phyloP scores from a whole-genome alignment of 2,113 vertebrate species.

The Calonectris borealis region DNA sequence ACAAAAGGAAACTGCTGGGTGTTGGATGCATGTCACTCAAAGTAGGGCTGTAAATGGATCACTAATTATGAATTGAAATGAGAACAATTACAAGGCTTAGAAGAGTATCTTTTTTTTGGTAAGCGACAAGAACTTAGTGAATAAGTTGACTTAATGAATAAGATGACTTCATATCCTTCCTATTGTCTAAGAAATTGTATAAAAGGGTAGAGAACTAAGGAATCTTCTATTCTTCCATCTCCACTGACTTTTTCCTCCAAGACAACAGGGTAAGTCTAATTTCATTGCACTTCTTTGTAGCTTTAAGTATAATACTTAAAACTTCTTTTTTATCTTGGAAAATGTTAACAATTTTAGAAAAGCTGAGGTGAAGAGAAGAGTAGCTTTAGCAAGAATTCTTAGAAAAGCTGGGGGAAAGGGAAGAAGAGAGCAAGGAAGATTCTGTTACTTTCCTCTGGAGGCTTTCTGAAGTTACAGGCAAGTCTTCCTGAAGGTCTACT shows the following conservation, averaged over 20 bases:
- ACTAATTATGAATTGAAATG: not conserved
- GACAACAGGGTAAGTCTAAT: not conserved
- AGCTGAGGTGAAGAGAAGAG: not conserved
- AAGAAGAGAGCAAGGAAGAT: not conserved
- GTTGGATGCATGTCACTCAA: not conserved
- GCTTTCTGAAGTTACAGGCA: not conserved
- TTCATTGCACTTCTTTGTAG: not conserved
- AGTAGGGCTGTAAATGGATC: not conserved
- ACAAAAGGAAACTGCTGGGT: not conserved
- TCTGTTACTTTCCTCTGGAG: not conserved
- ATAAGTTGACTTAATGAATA: not conserved
- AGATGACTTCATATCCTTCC: not conserved
- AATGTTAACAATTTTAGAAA: not conserved
- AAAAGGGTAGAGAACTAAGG: not conserved
- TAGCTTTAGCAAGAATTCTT: not conserved
- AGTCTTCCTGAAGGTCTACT: not conserved
- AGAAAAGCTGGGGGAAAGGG: not conserved
- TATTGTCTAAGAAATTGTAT: not conserved
- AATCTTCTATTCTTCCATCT: not conserved
- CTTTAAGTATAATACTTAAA: not conserved
- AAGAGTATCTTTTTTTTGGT: not conserved
- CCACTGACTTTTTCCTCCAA: not conserved
- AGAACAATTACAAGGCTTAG: not conserved
- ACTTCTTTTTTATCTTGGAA: not conserved
- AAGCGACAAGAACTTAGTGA: not conserved